Percentiles rank a stretch among this genome's conserved stretches.
Evolutionary conservation across 2,797 vertebrate genomes (phyloP).

Genomic region (Anomalospiza imberbis): DNA sequence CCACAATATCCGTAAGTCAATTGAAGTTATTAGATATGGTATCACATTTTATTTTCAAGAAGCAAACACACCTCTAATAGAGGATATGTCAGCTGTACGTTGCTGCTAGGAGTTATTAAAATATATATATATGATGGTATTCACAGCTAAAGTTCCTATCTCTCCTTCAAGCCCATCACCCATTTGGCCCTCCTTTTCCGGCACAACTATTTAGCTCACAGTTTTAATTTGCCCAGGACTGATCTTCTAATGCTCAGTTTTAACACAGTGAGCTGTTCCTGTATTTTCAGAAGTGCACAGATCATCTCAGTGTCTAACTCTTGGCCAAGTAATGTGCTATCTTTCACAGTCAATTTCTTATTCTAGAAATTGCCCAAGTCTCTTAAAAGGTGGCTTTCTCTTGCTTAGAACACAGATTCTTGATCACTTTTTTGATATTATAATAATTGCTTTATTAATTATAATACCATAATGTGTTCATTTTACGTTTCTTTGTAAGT

Average conservation of each 20-base stretch:
- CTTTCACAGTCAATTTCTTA: neutral
- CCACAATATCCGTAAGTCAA: neutral
- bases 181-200: neutral
- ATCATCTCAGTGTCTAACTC: neutral
- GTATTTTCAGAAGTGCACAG: neutral
- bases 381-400: neutral
- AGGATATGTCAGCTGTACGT: neutral
- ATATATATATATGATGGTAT: neutral
- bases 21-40: neutral
- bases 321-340: neutral
- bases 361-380: neutral
- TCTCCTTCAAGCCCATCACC: neutral
- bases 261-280: neutral
- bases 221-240: neutral
- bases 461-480: neutral
- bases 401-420: neutral
- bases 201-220: neutral
- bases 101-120: neutral
- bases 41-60: neutral
- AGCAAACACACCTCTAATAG: neutral
- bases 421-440: neutral
- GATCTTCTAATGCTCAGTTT: neutral
- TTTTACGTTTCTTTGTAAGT: neutral
- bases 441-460: neutral
- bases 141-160: neutral